Evolutionary conservation across 2,888 invertebrate species (phyloP).

Genomic region (Gymnoscelis rufifasciata): DNA sequence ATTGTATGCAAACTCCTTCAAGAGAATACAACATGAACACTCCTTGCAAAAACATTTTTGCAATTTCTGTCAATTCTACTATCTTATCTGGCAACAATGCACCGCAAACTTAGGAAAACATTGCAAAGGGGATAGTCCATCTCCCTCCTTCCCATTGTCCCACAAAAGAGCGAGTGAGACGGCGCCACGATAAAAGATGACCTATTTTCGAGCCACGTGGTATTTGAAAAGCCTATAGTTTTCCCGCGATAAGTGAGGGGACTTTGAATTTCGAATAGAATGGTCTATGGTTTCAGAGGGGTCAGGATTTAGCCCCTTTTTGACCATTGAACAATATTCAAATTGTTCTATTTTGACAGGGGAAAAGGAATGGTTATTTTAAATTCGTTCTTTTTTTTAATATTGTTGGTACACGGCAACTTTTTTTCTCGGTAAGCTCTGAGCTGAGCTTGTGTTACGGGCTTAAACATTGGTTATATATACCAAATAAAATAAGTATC

Average conservation of each 20-base stretch:
- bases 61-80: background rate
- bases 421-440: too few species aligned
- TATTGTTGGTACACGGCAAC: too few species aligned
- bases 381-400: too few species aligned
- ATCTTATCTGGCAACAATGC: slow-evolving; percentile 17
- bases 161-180: slow-evolving; percentile 40
- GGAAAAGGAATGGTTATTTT: background rate
- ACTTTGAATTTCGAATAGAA: slow-evolving; percentile 11
- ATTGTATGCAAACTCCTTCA: too few species aligned
- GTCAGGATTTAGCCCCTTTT: slow-evolving; percentile 7
- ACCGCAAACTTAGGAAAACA: slow-evolving; percentile 27
- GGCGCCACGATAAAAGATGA: slow-evolving; percentile 61
- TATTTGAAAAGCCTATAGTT: slow-evolving; percentile 38
- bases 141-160: slow-evolving; percentile 31
- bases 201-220: slow-evolving; percentile 69
- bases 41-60: background rate
- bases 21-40: too few species aligned
- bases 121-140: slow-evolving; percentile 29
- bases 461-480: too few species aligned
- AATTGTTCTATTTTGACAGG: slow-evolving; percentile 9
- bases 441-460: too few species aligned
- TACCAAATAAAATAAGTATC: too few species aligned
- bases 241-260: slow-evolving; percentile 15
- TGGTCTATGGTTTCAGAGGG: slow-evolving; percentile 16
- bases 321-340: slow-evolving; percentile 5